These are phyloP conservation scores for Drosophila leonis DNA, from an alignment of 2,888 invertebrate genomes.

Conservation along the genomic window DNA sequence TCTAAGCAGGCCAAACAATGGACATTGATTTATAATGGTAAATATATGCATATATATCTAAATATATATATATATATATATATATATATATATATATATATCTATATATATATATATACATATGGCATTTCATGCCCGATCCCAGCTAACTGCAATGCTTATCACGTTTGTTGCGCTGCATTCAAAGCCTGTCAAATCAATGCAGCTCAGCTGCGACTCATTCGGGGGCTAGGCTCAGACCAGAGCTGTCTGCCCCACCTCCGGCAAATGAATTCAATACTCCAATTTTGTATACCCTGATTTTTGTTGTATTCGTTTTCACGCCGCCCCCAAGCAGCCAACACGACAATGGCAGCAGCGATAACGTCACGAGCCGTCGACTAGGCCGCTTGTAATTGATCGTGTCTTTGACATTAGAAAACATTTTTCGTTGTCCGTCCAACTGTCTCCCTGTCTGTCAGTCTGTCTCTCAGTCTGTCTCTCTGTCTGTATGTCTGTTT, in stretches of 20 bases:
- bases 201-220: constrained; percentile 22
- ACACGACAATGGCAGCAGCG: constrained; percentile 12
- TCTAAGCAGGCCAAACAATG: constrained; percentile 31
- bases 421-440: constrained; percentile 47
- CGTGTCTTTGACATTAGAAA: constrained; percentile 78
- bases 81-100: background rate
- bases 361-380: constrained; percentile 61
- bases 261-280: constrained; percentile 12
- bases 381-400: constrained; percentile 74
- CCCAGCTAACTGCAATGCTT: constrained; percentile 34
- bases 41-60: background rate
- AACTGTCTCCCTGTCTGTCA: constrained; percentile 2
- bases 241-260: constrained; percentile 2
- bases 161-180: constrained; percentile 37
- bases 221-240: constrained; percentile 33
- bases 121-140: constrained; percentile 19
- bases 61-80: background rate
- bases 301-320: background rate
- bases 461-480: constrained; percentile 1
- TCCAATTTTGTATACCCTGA: constrained; percentile 8
- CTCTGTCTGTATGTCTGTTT: constrained; percentile 6
- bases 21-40: constrained; percentile 32
- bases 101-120: background rate
- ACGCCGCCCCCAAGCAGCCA: background rate
- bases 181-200: constrained; percentile 28